Percentiles rank a stretch among this genome's conserved stretches.
These are phyloP conservation scores for Rhagologus leucostigma DNA, from an alignment of 2,113 vertebrate species.

Conservation along the genomic window DNA sequence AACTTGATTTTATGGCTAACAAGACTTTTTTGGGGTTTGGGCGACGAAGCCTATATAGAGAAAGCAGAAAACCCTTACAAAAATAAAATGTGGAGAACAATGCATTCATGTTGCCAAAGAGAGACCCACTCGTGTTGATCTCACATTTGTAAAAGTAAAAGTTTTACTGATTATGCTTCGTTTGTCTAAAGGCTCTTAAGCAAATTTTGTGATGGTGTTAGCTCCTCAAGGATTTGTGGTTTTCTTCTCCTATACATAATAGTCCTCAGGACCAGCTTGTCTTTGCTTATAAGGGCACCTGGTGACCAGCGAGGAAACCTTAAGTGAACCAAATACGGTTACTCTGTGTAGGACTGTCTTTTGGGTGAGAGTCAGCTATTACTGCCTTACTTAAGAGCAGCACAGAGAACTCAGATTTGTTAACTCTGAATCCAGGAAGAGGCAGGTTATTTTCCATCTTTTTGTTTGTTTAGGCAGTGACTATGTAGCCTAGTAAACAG, in stretches of 20 bases:
- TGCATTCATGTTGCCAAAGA: not conserved
- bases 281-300: not conserved
- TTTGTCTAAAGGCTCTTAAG: not conserved
- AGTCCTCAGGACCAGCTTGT: not conserved
- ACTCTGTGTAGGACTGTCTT: not conserved
- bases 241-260: not conserved
- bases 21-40: not conserved
- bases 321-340: not conserved
- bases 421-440: not conserved
- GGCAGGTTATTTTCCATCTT: not conserved
- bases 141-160: not conserved
- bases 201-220: not conserved
- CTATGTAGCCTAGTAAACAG: not conserved
- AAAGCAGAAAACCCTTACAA: accelerated
- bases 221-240: not conserved
- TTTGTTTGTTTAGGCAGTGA: not conserved
- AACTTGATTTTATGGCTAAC: not conserved
- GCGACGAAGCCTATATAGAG: not conserved
- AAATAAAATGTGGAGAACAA: not conserved
- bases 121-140: not conserved
- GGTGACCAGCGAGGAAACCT: not conserved
- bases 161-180: not conserved
- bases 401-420: not conserved
- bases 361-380: not conserved
- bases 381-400: not conserved